Base-by-base conservation (phyloP, 2,113 vertebrate species). In the Choloepus hoffmanni region DNA sequence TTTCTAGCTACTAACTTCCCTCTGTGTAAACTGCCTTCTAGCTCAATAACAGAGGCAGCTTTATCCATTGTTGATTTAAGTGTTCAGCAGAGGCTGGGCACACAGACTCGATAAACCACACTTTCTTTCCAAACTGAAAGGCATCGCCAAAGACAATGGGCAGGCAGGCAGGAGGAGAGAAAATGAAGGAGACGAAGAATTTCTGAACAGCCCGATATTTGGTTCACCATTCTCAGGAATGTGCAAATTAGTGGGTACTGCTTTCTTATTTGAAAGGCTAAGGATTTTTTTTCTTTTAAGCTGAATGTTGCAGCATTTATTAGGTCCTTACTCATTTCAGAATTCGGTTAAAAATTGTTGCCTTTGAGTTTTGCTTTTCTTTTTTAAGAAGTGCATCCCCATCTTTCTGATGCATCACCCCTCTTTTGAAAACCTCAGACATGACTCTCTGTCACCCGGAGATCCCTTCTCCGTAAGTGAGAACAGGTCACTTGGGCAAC, bases 321-420 rank as follows among this genome's bases (percentile, higher is more conserved):
- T 50, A 62, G 45, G 13, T 70, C 43, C 45, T 73, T 65, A 60
- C 48, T 94, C 18, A 24, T 36, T 81, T 83, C 62, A 79, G 68
- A 90, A 89, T 70, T 92, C 65, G 86, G 48, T 16, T 83, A 58
- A 92, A 94, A 95, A 87, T 48, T 68, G 14, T n/a, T 60, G 48
- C 36, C 26, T 92, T 89, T 70, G 62, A 85, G 21, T 30, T 70
- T 79, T 68, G 21, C 53, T 43, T 58, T 8, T 84, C 68, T 72
- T 45, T 78, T 86, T 92, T 67, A 11, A 68, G 24, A 82, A 36
- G 13, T 55, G 40, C 58, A 60, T 30, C n/a, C 26, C 28, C 14
- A 43, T 40, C 26, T 87, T 95, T 85, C 45, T 81, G 73, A 85
- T 12, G 48, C 14, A 15, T 58, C 8, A 5, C 58, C 18, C 92